Evolutionary conservation across 1,140 invertebrate species (phyloP).

Genomic region (Planococcus citri): DNA sequence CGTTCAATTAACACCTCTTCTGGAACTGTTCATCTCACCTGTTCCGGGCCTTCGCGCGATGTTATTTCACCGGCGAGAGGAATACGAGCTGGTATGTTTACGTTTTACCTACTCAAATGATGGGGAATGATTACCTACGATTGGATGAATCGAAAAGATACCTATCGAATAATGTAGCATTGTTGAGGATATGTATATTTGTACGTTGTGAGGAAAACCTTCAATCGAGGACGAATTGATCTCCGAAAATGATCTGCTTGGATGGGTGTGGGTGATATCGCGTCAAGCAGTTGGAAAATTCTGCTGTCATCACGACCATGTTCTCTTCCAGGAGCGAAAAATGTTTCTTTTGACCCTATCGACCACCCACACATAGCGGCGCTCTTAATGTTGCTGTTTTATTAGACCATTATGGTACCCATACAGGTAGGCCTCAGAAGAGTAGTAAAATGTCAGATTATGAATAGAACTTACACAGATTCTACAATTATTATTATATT

Average conservation of each 20-base stretch:
- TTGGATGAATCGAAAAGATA: too few species aligned
- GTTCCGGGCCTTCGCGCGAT: not conserved
- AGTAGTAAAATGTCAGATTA: slow-evolving; percentile 17
- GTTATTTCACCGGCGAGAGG: not conserved
- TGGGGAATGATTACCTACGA: too few species aligned
- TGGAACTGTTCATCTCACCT: slow-evolving; percentile 15
- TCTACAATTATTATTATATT: not conserved
- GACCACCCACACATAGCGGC: slow-evolving; percentile 16
- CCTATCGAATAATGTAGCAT: too few species aligned
- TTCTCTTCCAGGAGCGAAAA: not conserved
- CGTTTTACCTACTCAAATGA: too few species aligned
- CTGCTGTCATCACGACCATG: too few species aligned
- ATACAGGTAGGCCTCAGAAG: slow-evolving; percentile 5
- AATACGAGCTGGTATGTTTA: not conserved
- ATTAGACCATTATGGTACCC: slow-evolving; percentile 10
- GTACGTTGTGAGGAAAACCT: too few species aligned
- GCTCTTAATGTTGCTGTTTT: slow-evolving; percentile 12
- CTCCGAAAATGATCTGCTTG: too few species aligned
- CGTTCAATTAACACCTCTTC: slow-evolving; percentile 15
- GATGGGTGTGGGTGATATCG: too few species aligned
- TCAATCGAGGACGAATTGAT: too few species aligned
- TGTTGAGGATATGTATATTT: too few species aligned
- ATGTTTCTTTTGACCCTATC: not conserved
- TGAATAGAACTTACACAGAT: not conserved
- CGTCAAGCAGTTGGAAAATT: too few species aligned